Base-by-base conservation (phyloP, 2,888 invertebrate species). In the Hedya salicella region DNA sequence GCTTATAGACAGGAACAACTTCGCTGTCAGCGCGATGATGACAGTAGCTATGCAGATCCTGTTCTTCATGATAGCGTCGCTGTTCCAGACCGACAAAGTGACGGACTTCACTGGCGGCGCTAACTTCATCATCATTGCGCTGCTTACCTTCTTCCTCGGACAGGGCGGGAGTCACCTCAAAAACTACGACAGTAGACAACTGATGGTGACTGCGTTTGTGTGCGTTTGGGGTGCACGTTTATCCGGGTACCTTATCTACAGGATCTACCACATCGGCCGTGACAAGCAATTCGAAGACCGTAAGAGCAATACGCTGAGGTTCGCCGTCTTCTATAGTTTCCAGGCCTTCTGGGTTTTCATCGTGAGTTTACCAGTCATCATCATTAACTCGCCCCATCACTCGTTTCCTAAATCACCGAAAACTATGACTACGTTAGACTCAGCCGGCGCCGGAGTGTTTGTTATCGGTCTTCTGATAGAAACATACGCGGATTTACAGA, bases 91-190 rank as follows among this genome's bases (percentile, higher is more conserved):
- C 90, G 98, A 98, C 84, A 97, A 98, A 90, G 93, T 98, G 65
- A 97, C 98, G 0, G 98, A 98, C 87, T 97, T 98, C 89, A 98
- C 98, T 68, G 97, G 98, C 8, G 98, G 98, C 64, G 96, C 96
- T 63, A 98, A 98, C 89, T 98, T 98, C 86, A 96, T 98, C 72
- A 96, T 97, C 62, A 94, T 98, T 73, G 97, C 98, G 8, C 86
- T 98, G 69, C 91, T 98, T 49, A 98, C 98, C 30, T 97, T 98
- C 89, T 95, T 96, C 79, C 92, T 98, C 46, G 97, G 97, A 13
- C 96, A 97, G 93, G 95, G 95, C 73, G 95, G 95, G 76, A 95
- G 93, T 44, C 91, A 93, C 11, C 83, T 93, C 39, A 94, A 95
- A 95, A 95, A 95, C 61, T 98, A 97, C 79, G 96, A 97, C 79